These are phyloP conservation scores for Rhynchophorus ferrugineus DNA, from an alignment of 1,140 invertebrate species.

Conservation along the genomic window DNA sequence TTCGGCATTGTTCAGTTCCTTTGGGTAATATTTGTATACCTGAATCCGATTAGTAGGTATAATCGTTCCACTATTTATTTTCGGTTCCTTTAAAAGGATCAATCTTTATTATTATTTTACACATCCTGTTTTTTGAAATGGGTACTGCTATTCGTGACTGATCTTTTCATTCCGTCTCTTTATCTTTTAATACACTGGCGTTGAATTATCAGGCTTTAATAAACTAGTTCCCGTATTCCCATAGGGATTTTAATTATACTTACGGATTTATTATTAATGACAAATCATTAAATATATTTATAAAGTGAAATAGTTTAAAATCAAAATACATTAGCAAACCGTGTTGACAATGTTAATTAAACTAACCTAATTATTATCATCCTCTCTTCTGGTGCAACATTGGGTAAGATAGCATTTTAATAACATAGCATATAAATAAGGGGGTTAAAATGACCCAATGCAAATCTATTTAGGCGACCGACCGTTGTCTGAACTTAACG, in stretches of 20 bases:
- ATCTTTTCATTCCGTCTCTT: constrained; percentile 13
- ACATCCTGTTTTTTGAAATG: constrained; percentile 25
- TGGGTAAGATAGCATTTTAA: constrained; percentile 21
- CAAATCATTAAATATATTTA: no score
- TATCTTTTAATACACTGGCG: constrained; percentile 17
- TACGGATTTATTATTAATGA: no score
- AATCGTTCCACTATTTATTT: constrained; percentile 32
- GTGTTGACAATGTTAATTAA: no score
- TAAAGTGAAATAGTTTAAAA: no score
- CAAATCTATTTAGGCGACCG: constrained; percentile 20
- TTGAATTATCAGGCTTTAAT: constrained; percentile 17
- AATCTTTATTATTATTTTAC: constrained; percentile 29
- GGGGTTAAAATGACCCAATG: constrained; percentile 19
- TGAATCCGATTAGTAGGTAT: constrained; percentile 35
- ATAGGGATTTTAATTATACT: no score
- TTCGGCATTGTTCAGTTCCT: constrained; percentile 30
- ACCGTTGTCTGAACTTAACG: constrained; percentile 18
- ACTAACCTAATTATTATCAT: constrained; percentile 17
- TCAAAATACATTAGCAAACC: no score
- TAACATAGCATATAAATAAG: constrained; percentile 21
- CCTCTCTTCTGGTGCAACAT: constrained; percentile 10
- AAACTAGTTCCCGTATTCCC: constrained; percentile 5
- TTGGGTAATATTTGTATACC: constrained; percentile 29
- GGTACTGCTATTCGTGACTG: not conserved
- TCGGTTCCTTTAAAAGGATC: constrained; percentile 23